These are phyloP conservation scores for Sciurus vulgaris DNA, from an alignment of 2,797 vertebrate species.

Conservation along the genomic window DNA sequence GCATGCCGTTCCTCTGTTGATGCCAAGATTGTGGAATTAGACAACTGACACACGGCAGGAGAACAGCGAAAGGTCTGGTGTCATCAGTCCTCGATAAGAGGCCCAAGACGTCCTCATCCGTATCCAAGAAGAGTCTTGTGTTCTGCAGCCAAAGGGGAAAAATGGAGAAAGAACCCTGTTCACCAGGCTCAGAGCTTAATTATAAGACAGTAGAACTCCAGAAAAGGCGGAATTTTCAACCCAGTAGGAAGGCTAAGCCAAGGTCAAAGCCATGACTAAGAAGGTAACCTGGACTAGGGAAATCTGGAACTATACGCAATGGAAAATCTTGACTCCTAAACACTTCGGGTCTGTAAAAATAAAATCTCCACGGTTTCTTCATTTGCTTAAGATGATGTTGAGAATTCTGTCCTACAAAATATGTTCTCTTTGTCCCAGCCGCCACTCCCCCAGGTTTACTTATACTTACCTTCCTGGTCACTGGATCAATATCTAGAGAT, in stretches of 20 bases:
- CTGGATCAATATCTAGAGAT: not conserved
- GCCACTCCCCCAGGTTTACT: accelerated
- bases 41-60: not conserved
- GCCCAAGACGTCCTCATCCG: not conserved
- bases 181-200: not conserved
- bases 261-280: not conserved
- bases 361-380: not conserved
- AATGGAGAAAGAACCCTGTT: not conserved
- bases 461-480: not conserved
- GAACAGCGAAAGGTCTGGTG: not conserved
- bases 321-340: not conserved
- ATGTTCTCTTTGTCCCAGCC: not conserved
- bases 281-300: not conserved
- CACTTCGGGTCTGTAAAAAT: not conserved
- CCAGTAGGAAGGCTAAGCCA: not conserved
- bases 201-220: not conserved
- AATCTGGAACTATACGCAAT: not conserved
- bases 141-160: not conserved
- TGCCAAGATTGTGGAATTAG: not conserved
- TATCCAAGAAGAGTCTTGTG: not conserved
- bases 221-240: not conserved
- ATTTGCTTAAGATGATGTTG: not conserved
- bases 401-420: not conserved
- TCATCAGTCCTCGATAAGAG: not conserved
- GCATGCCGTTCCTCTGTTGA: not conserved